Percentiles rank a stretch among this genome's conserved stretches.
phyloP scores from a whole-genome alignment of 2,888 invertebrate genomes.

The Scaptomyza flava region DNA sequence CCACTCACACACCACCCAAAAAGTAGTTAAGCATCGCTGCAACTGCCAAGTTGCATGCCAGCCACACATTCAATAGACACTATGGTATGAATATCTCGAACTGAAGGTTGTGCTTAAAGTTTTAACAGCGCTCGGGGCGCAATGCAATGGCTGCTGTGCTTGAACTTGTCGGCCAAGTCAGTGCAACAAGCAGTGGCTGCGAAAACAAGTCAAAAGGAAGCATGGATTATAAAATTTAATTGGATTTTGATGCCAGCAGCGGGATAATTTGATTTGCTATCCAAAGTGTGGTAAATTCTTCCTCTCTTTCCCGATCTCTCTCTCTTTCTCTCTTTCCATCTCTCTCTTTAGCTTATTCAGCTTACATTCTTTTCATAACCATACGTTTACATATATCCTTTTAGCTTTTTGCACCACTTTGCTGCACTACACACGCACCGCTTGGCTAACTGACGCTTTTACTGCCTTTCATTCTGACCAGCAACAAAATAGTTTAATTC shows the following conservation, averaged over 20 bases:
- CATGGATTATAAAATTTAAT: conserved; percentile 78
- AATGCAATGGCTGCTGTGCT: conserved; percentile 34
- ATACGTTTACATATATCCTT: conserved; percentile 14
- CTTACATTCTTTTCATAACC: conserved; percentile 33
- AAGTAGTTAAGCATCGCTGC: conserved; percentile 63
- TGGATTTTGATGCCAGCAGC: conserved; percentile 60
- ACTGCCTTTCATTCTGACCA: conserved; percentile 62
- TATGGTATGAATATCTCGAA: conserved; percentile 21
- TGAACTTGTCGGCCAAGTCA: conserved; percentile 55
- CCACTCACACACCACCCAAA: conserved; percentile 22
- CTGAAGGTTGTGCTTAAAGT: conserved; percentile 50
- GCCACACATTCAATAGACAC: not conserved
- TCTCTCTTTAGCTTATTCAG: not conserved
- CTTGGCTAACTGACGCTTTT: conserved; percentile 65
- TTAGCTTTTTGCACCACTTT: conserved; percentile 49
- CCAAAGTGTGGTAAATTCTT: not conserved
- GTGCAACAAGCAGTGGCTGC: conserved; percentile 15
- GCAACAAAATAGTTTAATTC: conserved; percentile 64
- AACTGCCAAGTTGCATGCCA: conserved; percentile 20
- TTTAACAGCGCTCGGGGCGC: conserved; percentile 54
- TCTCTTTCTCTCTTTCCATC: no score
- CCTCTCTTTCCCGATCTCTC: no score
- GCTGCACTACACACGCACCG: conserved; percentile 46
- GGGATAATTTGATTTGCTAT: conserved; percentile 45
- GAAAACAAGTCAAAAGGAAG: conserved; percentile 36